These are phyloP conservation scores for Creontiades dilutus DNA, from an alignment of 2,888 invertebrate species.

Conservation along the genomic window DNA sequence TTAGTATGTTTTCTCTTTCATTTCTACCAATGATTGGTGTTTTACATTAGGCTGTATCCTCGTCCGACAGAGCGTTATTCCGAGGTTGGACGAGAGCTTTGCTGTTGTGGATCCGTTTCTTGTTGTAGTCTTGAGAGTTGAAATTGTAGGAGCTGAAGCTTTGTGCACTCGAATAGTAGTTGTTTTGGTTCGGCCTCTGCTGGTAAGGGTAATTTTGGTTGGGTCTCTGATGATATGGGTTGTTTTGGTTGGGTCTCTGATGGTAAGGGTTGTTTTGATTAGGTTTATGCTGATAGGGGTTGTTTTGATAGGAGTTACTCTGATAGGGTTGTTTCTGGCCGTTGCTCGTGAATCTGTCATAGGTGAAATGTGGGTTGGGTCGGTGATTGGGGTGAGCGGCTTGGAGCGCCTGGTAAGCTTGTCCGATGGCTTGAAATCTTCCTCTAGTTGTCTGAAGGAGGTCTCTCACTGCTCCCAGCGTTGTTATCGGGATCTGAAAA, in stretches of 20 bases:
- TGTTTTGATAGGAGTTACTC: not conserved
- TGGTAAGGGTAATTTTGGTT: not conserved
- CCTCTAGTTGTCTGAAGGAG: conserved; percentile 72
- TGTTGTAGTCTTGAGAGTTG: not conserved
- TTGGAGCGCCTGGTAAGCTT: conserved; percentile 62
- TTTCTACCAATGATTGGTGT: too few species aligned
- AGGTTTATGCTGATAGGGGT: not conserved
- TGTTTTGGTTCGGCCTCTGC: not conserved
- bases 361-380: conserved; percentile 71
- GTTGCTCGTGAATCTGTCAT: conserved; percentile 17
- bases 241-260: not conserved
- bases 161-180: conserved; percentile 38
- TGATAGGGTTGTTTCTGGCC: not conserved
- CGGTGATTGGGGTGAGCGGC: conserved; percentile 71
- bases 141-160: conserved; percentile 8
- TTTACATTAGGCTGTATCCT: not conserved
- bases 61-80: conserved; percentile 41
- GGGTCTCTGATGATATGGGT: not conserved
- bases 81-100: conserved; percentile 68
- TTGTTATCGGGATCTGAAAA: conserved; percentile 73
- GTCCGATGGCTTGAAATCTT: conserved; percentile 66
- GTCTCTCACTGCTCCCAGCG: conserved; percentile 72
- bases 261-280: conserved; percentile 3
- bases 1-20: too few species aligned
- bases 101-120: conserved; percentile 67